Conservation (phyloP, 1,140 invertebrate species). For the Drosophila orena region DNA sequence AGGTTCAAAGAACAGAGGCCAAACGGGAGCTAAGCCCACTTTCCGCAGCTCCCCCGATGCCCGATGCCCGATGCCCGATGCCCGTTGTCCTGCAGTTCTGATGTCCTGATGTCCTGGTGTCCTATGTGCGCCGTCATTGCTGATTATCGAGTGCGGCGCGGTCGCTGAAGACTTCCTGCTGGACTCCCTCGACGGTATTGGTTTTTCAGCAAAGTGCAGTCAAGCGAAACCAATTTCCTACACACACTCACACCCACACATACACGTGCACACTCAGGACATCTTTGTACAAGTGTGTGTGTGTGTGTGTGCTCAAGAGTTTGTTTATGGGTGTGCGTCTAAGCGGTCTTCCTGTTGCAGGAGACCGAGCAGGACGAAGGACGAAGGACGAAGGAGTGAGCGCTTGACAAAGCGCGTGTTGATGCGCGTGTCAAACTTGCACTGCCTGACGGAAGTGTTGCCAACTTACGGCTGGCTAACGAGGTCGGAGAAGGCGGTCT, state of each 20-base stretch:
- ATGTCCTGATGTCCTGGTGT: conserved; percentile 13
- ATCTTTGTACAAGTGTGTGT: conserved; percentile 11
- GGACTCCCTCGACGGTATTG: conserved; percentile 43
- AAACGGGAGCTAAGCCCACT: conserved; percentile 26
- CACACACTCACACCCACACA: conserved; percentile 58
- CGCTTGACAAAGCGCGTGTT: conserved; percentile 79
- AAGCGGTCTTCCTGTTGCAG: conserved; percentile 68
- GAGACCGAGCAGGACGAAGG: background rate
- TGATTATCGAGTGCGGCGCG: conserved; percentile 82
- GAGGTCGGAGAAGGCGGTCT: conserved; percentile 2
- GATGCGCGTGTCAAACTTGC: conserved; percentile 83
- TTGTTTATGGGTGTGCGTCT: conserved; percentile 37
- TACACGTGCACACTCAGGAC: conserved; percentile 27
- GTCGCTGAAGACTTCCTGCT: conserved; percentile 80
- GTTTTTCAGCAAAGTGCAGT: conserved; percentile 74
- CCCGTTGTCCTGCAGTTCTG: background rate
- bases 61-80: no score
- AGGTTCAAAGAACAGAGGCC: conserved; percentile 69
- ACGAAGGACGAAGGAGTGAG: background rate
- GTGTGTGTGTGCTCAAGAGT: no score
- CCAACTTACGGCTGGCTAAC: conserved; percentile 46
- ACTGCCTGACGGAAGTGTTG: conserved; percentile 73
- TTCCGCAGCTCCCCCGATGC: conserved; percentile 14
- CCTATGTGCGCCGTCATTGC: conserved; percentile 42
- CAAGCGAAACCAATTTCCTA: conserved; percentile 83